Percentiles rank a stretch among this genome's conserved stretches.
phyloP scores from a whole-genome alignment of 2,888 invertebrate species.

The Lissonota sp. region DNA sequence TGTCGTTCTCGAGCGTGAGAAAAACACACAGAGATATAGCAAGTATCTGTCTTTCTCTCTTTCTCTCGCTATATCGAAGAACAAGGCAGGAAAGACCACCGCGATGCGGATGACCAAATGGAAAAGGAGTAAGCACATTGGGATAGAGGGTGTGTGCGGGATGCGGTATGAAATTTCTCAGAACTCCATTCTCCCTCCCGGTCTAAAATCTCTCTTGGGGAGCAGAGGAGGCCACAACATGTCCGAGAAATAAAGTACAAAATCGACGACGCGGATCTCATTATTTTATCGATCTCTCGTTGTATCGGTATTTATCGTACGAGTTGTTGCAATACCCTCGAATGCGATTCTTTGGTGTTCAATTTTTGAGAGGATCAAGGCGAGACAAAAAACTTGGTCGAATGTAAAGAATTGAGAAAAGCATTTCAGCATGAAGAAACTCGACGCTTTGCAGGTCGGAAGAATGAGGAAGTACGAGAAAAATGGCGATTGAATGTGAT shows the following conservation, averaged over 20 bases:
- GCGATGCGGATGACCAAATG: no score
- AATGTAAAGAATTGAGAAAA: no score
- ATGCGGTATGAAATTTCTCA: conserved; percentile 56
- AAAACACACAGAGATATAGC: not conserved
- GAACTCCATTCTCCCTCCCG: conserved; percentile 50
- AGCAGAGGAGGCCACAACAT: not conserved
- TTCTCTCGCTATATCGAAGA: conserved; percentile 23
- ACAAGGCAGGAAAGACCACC: conserved; percentile 55
- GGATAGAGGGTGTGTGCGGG: conserved; percentile 45
- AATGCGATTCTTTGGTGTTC: no score
- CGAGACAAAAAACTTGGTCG: no score
- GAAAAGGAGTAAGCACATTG: conserved; percentile 53
- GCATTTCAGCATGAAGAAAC: no score
- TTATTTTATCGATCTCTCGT: conserved; percentile 35
- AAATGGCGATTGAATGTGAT: no score
- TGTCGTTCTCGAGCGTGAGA: no score
- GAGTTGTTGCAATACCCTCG: not conserved
- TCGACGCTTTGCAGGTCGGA: no score
- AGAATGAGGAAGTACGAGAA: no score
- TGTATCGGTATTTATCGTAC: conserved; percentile 8
- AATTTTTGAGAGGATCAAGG: no score
- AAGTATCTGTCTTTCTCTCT: not conserved
- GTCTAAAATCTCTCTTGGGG: conserved; percentile 37
- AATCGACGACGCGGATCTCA: conserved; percentile 36
- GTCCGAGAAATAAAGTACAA: conserved; percentile 22